A percentile compares a stretch with the other conserved stretches of the same genome.
Evolutionary conservation across 1,140 invertebrate genomes (phyloP).

Genomic region (Cydia pomonella): DNA sequence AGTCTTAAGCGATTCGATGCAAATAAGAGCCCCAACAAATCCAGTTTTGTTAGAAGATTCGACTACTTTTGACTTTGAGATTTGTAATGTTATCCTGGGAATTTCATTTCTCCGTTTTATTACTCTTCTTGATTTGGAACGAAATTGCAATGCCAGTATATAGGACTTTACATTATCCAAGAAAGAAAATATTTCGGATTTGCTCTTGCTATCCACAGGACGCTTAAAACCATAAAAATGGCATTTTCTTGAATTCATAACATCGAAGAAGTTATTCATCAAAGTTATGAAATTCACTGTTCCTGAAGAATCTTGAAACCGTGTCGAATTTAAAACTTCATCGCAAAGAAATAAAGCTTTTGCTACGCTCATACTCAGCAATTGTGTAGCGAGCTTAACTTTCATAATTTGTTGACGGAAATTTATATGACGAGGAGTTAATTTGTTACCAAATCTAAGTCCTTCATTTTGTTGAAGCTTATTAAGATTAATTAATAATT

Average conservation of each 20-base stretch:
- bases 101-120: constrained; percentile 27
- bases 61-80: constrained; percentile 37
- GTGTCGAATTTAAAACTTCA: too few species aligned
- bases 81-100: constrained; percentile 33
- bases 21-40: constrained; percentile 39
- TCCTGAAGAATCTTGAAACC: too few species aligned
- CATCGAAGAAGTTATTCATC: constrained; percentile 36
- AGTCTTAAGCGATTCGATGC: constrained; percentile 40
- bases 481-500: too few species aligned
- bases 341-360: too few species aligned
- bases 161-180: constrained; percentile 35
- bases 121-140: constrained; percentile 24
- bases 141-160: constrained; percentile 5
- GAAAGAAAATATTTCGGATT: constrained; percentile 29
- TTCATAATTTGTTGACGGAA: too few species aligned
- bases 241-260: constrained; percentile 42
- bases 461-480: too few species aligned
- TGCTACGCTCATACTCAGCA: too few species aligned
- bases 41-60: constrained; percentile 40
- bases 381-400: too few species aligned
- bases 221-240: constrained; percentile 36
- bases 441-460: too few species aligned
- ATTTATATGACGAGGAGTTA: too few species aligned
- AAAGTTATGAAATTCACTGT: constrained; percentile 35
- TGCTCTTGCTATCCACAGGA: constrained; percentile 19